phyloP scores from a whole-genome alignment of 2,888 invertebrate genomes.

The Stenolophus ochropezus region DNA sequence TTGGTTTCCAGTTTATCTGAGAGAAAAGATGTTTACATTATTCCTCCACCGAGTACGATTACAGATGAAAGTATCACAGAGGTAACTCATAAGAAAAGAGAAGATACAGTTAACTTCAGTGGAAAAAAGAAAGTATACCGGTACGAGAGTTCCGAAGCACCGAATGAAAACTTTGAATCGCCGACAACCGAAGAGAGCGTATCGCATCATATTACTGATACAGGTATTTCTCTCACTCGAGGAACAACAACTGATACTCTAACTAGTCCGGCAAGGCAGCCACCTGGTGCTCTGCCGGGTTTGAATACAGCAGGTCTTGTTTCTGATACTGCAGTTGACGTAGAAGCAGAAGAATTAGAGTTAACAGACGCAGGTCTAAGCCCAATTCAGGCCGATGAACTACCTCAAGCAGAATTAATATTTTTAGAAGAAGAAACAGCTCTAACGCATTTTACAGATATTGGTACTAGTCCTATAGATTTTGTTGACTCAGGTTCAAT shows the following conservation, averaged over 20 bases:
- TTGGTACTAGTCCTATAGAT: constrained; percentile 75
- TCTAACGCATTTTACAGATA: constrained; percentile 71
- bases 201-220: constrained; percentile 76
- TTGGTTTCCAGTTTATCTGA: constrained; percentile 64
- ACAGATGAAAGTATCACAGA: constrained; percentile 65
- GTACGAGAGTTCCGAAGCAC: constrained; percentile 72
- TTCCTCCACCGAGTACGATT: constrained; percentile 68
- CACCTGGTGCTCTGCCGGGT: constrained; percentile 69
- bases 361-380: constrained; percentile 76
- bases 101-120: constrained; percentile 75
- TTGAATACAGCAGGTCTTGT: constrained; percentile 72
- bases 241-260: constrained; percentile 73
- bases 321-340: constrained; percentile 73
- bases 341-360: constrained; percentile 74
- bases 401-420: constrained; percentile 69
- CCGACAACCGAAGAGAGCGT: constrained; percentile 74
- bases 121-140: constrained; percentile 74
- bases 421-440: constrained; percentile 70
- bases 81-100: constrained; percentile 70
- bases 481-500: constrained; percentile 72
- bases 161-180: constrained; percentile 69
- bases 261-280: constrained; percentile 71
- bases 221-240: constrained; percentile 75
- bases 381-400: constrained; percentile 76
- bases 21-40: constrained; percentile 70